Conservation (phyloP, 2,888 invertebrate genomes). For the Zhuqinia jingwanae region DNA sequence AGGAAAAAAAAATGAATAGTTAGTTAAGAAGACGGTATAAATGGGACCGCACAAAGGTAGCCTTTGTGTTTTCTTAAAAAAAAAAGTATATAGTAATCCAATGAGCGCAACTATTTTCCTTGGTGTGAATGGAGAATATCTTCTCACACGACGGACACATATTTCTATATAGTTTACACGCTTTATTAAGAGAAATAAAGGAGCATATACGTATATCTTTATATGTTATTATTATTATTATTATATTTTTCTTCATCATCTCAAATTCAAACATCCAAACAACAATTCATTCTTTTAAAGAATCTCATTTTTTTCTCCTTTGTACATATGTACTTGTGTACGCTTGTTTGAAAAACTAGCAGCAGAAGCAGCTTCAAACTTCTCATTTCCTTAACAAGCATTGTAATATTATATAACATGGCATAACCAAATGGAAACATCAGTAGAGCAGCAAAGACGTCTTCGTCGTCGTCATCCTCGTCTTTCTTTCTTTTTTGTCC, state of each 20-base stretch:
- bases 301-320: constrained; percentile 40
- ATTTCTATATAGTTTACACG: constrained; percentile 40
- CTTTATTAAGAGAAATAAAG: constrained; percentile 2
- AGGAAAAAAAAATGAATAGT: constrained; percentile 34
- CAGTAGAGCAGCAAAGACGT: no score
- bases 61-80: constrained; percentile 50
- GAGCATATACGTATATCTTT: no score
- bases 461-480: no score
- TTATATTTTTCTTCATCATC: neutral
- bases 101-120: constrained; percentile 44
- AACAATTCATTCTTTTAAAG: constrained; percentile 40
- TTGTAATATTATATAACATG: neutral
- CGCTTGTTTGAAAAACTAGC: constrained; percentile 18
- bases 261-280: constrained; percentile 26
- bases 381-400: constrained; percentile 60
- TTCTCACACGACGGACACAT: constrained; percentile 59
- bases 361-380: no score
- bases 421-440: constrained; percentile 6
- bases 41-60: constrained; percentile 51
- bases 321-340: neutral
- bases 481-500: constrained; percentile 50
- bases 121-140: constrained; percentile 58
- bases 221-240: no score
- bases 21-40: constrained; percentile 24
- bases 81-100: constrained; percentile 51